Conservation (phyloP, 2,797 vertebrate species). For the Bufotes viridis region DNA sequence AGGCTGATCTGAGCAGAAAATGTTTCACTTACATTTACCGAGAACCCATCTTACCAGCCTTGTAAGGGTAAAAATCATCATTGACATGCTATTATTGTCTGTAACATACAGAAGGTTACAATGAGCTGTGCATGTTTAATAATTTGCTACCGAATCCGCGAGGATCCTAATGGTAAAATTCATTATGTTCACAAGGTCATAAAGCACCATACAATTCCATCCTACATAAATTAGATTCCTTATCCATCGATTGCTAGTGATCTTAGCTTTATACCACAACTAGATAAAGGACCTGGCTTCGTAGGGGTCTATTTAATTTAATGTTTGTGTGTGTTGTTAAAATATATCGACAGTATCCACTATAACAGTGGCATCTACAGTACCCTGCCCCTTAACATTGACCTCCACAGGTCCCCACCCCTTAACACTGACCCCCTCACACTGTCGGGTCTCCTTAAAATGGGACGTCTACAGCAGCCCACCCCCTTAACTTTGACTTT, state of each 20-base stretch:
- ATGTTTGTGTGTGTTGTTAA: too few relatives aligned
- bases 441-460: too few relatives aligned
- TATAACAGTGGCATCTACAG: too few relatives aligned
- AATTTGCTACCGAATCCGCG: not conserved
- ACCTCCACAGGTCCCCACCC: too few relatives aligned
- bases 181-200: slow-evolving; percentile 55
- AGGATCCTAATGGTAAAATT: slow-evolving; percentile 41
- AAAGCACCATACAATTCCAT: slow-evolving; percentile 46
- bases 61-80: slow-evolving; percentile 44
- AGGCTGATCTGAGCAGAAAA: slow-evolving; percentile 46
- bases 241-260: slow-evolving; percentile 41
- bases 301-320: too few relatives aligned
- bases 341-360: too few relatives aligned
- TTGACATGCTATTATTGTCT: slow-evolving; percentile 42
- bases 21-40: slow-evolving; percentile 50
- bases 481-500: too few relatives aligned
- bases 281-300: too few relatives aligned
- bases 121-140: slow-evolving; percentile 30
- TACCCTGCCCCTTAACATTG: too few relatives aligned
- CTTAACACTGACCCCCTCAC: too few relatives aligned
- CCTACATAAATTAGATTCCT: slow-evolving; percentile 50
- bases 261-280: slow-evolving; percentile 22
- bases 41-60: slow-evolving; percentile 37
- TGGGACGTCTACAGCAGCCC: too few relatives aligned
- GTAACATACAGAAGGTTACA: slow-evolving; percentile 27